Base-by-base conservation (phyloP, 2,797 vertebrate genomes). In the Dallia pectoralis region DNA sequence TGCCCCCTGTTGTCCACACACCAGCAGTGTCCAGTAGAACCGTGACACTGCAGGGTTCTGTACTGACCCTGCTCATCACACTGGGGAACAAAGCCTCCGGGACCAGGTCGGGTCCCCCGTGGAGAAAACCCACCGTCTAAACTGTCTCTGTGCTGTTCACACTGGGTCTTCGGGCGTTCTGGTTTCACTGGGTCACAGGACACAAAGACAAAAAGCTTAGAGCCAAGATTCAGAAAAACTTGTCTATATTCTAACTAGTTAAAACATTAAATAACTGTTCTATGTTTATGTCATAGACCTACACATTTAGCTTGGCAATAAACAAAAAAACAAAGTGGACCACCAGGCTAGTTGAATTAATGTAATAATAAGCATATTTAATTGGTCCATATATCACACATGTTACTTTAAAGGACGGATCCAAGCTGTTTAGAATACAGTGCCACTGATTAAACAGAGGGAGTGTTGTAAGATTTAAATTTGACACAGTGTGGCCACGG, bases 11-110 rank as follows among this genome's bases (percentile, higher is more conserved):
- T 73, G 4, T 93, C 88, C 80, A 96, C 94, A 0, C 95, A 96
- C 94, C 94, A 96, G 82, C 95, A 96, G 75, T 94, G 75, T 70
- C 94, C 95, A 0, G 90, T 90, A 76, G 92, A 91, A 9, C 90
- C 3, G 0, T 94, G 93, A 76, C 95, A 96, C 87, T 96, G 96
- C 65, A 88, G 86, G 0, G 94, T 87, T 53, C 56, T 79, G 83
- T 95, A 96, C 48, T 87, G 82, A 2, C 95, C 92, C 2, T 84
- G 36, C 3, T 80, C 86, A 2, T 94, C 91, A 73, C 93, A 94
- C 65, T 88, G 86, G 4, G 93, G 91, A 0, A 87, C 76, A 67
- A 80, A 92, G 4, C 15, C 84, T 73, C 89, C 89, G 14, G 40
- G 40, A 44, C 11, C 0, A 18, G 0, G 0, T 81, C 0, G 3